A percentile compares a stretch with the other conserved stretches of the same genome.
Evolutionary conservation across 2,113 vertebrate genomes (phyloP).

Genomic region (Ammodramus savannarum): DNA sequence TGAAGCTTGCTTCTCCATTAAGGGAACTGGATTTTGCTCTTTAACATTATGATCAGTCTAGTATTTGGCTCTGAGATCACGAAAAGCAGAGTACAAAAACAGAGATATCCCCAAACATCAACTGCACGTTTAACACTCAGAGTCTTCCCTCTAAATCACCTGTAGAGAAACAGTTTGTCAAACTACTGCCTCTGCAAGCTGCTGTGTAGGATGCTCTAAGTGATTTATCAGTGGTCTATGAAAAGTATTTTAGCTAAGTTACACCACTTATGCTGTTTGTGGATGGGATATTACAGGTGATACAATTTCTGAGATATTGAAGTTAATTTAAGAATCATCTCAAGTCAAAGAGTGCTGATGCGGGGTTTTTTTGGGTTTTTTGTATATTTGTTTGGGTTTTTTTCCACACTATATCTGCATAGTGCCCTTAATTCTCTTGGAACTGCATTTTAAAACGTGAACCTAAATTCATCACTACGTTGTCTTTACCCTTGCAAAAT

Average conservation of each 20-base stretch:
- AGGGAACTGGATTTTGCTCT: not conserved
- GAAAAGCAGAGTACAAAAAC: not conserved
- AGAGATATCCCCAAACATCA: not conserved
- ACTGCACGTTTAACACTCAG: fast-evolving
- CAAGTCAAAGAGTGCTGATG: not conserved
- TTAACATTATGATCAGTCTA: not conserved
- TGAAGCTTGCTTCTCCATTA: not conserved
- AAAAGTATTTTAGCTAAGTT: not conserved
- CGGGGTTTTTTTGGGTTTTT: too few relatives aligned
- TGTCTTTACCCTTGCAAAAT: not conserved
- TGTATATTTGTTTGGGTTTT: fast-evolving
- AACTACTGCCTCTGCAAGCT: not conserved
- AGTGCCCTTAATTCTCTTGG: not conserved
- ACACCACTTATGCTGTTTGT: not conserved
- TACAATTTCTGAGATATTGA: not conserved
- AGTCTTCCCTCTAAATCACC: not conserved
- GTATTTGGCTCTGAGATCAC: not conserved
- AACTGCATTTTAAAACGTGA: not conserved
- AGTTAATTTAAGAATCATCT: not conserved
- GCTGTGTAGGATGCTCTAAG: not conserved
- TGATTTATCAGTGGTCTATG: not conserved
- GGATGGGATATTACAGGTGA: not conserved
- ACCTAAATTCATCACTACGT: not conserved
- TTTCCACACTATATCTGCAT: not conserved
- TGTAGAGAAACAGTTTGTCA: not conserved